Conservation (phyloP, 2,113 vertebrate genomes). For the Mus pahari region DNA sequence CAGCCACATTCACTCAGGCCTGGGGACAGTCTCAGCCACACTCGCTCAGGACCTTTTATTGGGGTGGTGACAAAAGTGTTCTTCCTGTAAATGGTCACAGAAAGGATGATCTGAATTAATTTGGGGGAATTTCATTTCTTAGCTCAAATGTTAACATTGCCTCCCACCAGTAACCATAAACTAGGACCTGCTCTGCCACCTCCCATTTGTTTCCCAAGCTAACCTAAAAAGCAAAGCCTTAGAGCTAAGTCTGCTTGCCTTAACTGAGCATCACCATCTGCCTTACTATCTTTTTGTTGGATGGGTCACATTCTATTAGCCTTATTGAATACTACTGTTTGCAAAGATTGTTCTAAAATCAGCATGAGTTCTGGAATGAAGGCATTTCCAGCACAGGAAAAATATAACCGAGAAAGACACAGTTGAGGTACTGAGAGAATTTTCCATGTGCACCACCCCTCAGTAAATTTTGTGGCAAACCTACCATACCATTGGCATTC, state of each 20-base stretch:
- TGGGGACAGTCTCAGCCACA: background rate
- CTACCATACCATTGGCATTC: background rate
- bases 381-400: background rate
- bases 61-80: background rate
- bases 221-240: background rate
- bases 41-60: background rate
- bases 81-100: background rate
- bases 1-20: no score
- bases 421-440: background rate
- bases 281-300: background rate
- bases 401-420: background rate
- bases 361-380: background rate
- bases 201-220: background rate
- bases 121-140: background rate
- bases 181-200: background rate
- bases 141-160: background rate
- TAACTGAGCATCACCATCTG: background rate
- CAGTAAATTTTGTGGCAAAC: background rate
- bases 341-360: conserved; percentile 7
- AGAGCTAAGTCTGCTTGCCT: background rate
- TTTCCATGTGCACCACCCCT: background rate
- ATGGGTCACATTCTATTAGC: background rate
- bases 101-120: background rate
- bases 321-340: background rate
- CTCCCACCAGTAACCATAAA: background rate